phyloP scores from a whole-genome alignment of 30 jellyfish, hydroid and myxozoan genomes.

The Chrysaora quinquecirrha region DNA sequence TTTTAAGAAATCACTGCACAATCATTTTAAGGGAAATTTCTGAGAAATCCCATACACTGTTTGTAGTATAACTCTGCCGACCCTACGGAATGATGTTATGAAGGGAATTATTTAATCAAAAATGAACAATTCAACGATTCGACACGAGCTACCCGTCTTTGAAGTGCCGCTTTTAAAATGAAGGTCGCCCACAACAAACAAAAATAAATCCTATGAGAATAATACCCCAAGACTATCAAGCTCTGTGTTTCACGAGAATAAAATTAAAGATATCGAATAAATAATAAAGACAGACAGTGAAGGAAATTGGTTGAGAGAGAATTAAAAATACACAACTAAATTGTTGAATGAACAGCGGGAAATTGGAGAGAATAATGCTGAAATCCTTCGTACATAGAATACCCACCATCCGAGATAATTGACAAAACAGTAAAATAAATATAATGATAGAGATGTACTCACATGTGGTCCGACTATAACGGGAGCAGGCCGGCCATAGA shows the following conservation, averaged over 20 bases:
- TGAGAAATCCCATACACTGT: too few species aligned
- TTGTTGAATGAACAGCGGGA: constrained; percentile 42
- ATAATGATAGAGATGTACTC: constrained; percentile 31
- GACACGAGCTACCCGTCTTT: constrained; percentile 20
- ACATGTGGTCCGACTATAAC: constrained; percentile 98
- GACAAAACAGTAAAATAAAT: constrained; percentile 52
- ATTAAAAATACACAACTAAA: not conserved
- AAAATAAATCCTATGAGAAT: constrained; percentile 4
- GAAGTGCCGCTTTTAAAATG: constrained; percentile 31
- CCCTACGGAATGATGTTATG: too few species aligned
- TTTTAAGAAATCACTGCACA: too few species aligned
- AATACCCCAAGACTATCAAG: not conserved
- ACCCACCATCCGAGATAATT: constrained; percentile 54
- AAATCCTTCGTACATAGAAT: constrained; percentile 16
- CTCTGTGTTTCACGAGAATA: not conserved
- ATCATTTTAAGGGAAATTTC: too few species aligned
- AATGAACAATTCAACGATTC: not conserved
- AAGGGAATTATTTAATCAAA: not conserved
- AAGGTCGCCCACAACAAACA: constrained; percentile 26
- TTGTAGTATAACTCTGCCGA: too few species aligned
- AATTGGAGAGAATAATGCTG: constrained; percentile 16
- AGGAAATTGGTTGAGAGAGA: not conserved
- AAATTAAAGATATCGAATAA: constrained; percentile 4
- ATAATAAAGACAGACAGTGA: not conserved
- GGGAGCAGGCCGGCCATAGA: constrained; percentile 99